phyloP scores from a whole-genome alignment of 2,888 invertebrate species.

The Sesamia inferens region DNA sequence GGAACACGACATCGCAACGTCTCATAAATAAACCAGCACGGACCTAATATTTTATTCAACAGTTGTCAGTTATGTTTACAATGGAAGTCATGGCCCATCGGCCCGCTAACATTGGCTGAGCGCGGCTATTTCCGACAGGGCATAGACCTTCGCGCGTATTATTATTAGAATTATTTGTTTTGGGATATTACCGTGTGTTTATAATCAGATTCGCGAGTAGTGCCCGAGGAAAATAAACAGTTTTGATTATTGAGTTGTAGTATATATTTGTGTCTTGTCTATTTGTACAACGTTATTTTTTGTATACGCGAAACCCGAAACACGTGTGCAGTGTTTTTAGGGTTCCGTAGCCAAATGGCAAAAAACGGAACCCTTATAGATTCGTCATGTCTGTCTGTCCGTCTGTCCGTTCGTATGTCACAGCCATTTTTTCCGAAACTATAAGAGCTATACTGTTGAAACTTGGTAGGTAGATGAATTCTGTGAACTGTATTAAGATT shows the following conservation, averaged over 20 bases:
- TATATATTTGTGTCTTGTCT: slow-evolving; percentile 34
- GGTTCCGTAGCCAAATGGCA: no score
- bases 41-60: slow-evolving; percentile 45
- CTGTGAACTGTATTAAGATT: no score
- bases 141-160: slow-evolving; percentile 56
- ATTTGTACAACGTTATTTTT: background rate
- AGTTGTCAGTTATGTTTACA: slow-evolving; percentile 51
- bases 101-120: slow-evolving; percentile 36
- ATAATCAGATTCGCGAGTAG: slow-evolving; percentile 46
- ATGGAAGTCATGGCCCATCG: slow-evolving; percentile 40
- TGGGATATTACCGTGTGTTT: slow-evolving; percentile 27
- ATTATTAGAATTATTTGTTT: slow-evolving; percentile 56
- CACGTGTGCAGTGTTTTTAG: no score
- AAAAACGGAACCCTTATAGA: no score
- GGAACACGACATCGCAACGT: background rate
- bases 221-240: slow-evolving; percentile 22
- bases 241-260: slow-evolving; percentile 33
- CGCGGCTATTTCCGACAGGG: slow-evolving; percentile 45
- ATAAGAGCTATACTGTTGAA: no score
- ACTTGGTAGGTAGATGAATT: no score
- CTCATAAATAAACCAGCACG: slow-evolving; percentile 28
- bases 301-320: no score
- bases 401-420: no score
- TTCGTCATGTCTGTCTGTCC: no score
- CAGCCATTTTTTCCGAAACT: no score